phyloP scores from a whole-genome alignment of 2,113 vertebrate genomes.

The Fukomys damarensis region DNA sequence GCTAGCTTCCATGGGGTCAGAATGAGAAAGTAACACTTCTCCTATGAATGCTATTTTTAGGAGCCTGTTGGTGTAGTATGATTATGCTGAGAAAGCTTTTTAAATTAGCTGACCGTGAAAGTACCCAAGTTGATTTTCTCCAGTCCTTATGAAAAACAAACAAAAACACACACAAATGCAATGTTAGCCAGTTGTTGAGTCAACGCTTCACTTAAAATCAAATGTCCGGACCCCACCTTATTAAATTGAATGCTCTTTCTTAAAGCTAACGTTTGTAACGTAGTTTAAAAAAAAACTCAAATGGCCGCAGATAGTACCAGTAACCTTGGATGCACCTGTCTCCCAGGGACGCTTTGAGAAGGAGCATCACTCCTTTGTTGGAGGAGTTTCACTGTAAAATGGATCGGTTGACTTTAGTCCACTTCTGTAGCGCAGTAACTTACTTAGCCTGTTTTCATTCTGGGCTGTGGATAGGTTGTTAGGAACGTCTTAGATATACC shows the following conservation, averaged over 20 bases:
- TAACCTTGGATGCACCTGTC: no score
- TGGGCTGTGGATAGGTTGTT: background rate
- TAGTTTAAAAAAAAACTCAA: background rate
- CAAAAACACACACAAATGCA: background rate
- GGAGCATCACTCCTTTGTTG: background rate
- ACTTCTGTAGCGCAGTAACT: background rate
- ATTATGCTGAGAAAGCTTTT: conserved; percentile 43
- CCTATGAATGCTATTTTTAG: background rate
- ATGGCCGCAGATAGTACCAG: background rate
- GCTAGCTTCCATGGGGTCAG: background rate
- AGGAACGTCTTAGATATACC: background rate
- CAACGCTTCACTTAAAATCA: background rate
- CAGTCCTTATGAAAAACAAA: background rate
- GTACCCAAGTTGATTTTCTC: background rate
- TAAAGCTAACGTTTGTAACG: background rate
- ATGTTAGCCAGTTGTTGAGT: conserved; percentile 13
- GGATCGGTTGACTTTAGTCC: background rate
- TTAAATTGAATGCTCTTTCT: background rate
- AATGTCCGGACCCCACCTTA: background rate
- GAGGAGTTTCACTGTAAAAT: background rate
- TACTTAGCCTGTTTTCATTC: background rate
- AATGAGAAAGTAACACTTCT: conserved; percentile 1
- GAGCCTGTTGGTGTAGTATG: background rate
- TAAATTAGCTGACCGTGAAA: background rate
- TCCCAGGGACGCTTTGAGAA: background rate